A percentile compares a stretch with the other conserved stretches of the same genome.
These are phyloP conservation scores for Cepaea nemoralis DNA, from an alignment of 1,140 invertebrate genomes.

Conservation along the genomic window DNA sequence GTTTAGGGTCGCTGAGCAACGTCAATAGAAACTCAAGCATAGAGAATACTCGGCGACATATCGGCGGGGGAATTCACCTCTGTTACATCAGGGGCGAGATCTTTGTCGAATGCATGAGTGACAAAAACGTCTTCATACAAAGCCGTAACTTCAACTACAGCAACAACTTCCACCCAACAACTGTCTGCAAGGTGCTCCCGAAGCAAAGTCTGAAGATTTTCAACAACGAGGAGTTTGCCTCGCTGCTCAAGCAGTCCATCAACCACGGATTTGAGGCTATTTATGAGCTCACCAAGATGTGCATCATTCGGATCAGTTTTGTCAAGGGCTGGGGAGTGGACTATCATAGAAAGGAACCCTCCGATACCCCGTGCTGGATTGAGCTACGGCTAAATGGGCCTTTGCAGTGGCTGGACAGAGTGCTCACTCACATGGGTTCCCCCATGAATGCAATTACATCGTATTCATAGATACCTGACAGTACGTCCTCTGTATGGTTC, in stretches of 20 bases:
- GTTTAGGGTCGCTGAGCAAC: conserved; percentile 94
- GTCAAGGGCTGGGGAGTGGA: conserved; percentile 75
- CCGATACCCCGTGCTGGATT: conserved; percentile 75
- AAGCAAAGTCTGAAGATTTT: conserved; percentile 96
- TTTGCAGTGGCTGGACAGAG: conserved; percentile 73
- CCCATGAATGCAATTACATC: conserved; percentile 71
- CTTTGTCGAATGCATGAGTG: conserved; percentile 90
- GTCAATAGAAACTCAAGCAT: conserved; percentile 98
- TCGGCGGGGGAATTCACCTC: conserved; percentile 84
- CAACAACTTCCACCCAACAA: conserved; percentile 91
- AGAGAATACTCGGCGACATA: conserved; percentile 95
- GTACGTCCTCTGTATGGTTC: too few species aligned
- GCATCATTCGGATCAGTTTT: conserved; percentile 85
- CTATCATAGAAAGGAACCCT: conserved; percentile 74
- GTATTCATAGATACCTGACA: too few species aligned
- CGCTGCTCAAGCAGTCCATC: conserved; percentile 88
- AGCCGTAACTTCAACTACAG: conserved; percentile 96
- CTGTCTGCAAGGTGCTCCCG: conserved; percentile 83
- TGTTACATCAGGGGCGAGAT: conserved; percentile 74
- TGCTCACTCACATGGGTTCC: conserved; percentile 72
- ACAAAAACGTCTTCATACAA: conserved; percentile 96
- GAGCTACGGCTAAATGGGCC: conserved; percentile 74
- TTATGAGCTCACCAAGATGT: conserved; percentile 98
- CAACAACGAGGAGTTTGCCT: conserved; percentile 94
- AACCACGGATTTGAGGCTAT: conserved; percentile 85